These are phyloP conservation scores for Brenthis daphne DNA, from an alignment of 2,888 invertebrate genomes.

Conservation along the genomic window DNA sequence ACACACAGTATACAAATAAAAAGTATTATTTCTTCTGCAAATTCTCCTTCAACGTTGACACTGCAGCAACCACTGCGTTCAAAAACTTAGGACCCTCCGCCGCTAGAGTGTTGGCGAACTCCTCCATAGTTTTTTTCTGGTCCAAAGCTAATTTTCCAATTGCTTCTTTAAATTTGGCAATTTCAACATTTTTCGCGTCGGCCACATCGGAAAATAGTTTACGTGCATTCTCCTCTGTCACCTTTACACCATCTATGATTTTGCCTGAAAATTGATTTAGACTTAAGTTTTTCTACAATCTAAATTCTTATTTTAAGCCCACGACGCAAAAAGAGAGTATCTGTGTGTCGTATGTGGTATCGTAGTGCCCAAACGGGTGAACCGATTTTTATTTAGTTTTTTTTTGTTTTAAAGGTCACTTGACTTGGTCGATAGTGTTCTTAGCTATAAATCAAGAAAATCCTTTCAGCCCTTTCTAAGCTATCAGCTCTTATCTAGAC, in stretches of 20 bases:
- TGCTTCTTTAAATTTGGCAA: constrained; percentile 52
- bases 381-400: too few species aligned
- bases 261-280: constrained; percentile 44
- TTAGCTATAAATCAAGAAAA: too few species aligned
- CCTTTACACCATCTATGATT: constrained; percentile 49
- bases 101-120: constrained; percentile 45
- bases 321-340: too few species aligned
- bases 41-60: constrained; percentile 50
- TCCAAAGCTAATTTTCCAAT: constrained; percentile 48
- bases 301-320: too few species aligned
- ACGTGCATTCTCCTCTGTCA: constrained; percentile 50
- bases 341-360: too few species aligned
- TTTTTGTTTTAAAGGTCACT: too few species aligned
- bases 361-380: too few species aligned
- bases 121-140: constrained; percentile 49
- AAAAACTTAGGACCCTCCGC: constrained; percentile 49
- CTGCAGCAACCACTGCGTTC: constrained; percentile 50
- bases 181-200: constrained; percentile 43
- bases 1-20: neutral
- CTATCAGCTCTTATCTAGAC: too few species aligned
- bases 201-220: constrained; percentile 46
- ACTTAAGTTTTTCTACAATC: too few species aligned
- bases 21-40: constrained; percentile 22
- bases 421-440: too few species aligned
- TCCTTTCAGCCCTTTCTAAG: too few species aligned